Evolutionary conservation across 2,113 vertebrate species (phyloP).

Genomic region (Monopterus albus): DNA sequence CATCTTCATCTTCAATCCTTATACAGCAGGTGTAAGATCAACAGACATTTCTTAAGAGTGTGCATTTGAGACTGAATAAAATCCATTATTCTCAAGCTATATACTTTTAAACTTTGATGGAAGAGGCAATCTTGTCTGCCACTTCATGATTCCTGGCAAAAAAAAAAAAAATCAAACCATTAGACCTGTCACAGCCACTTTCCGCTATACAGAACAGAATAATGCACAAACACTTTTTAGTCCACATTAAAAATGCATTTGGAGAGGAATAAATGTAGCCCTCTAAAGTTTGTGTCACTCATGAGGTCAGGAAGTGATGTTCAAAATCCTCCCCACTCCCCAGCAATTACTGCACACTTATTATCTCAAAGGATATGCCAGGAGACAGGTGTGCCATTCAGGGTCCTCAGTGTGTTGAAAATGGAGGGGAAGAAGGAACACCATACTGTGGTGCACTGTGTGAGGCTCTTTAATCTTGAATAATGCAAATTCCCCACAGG

Average conservation of each 20-base stretch:
- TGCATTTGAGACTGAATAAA: conserved; percentile 70
- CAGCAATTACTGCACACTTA: conserved; percentile 83
- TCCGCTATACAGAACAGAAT: conserved; percentile 66
- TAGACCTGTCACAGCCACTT: conserved; percentile 71
- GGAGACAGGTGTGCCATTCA: conserved; percentile 84
- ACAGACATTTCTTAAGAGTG: conserved; percentile 34
- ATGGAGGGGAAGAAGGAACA: conserved; percentile 74
- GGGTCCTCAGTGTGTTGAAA: conserved; percentile 70
- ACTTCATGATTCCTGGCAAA: conserved; percentile 70
- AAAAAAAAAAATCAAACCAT: conserved; percentile 72
- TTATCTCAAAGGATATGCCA: conserved; percentile 81
- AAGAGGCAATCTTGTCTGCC: conserved; percentile 74
- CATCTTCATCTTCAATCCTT: conserved; percentile 43
- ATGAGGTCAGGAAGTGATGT: conserved; percentile 81
- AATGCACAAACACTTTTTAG: conserved; percentile 79
- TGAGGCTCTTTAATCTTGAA: conserved; percentile 81
- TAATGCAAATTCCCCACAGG: conserved; percentile 84
- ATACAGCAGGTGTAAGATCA: conserved; percentile 34
- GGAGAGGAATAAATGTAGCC: conserved; percentile 76
- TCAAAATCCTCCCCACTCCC: conserved; percentile 77
- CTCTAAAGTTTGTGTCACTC: conserved; percentile 83
- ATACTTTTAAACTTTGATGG: conserved; percentile 70
- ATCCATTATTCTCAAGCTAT: conserved; percentile 63
- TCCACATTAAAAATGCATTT: conserved; percentile 82
- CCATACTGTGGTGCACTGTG: conserved; percentile 69